phyloP scores from a whole-genome alignment of 2,797 vertebrate species.

The Choloepus didactylus region DNA sequence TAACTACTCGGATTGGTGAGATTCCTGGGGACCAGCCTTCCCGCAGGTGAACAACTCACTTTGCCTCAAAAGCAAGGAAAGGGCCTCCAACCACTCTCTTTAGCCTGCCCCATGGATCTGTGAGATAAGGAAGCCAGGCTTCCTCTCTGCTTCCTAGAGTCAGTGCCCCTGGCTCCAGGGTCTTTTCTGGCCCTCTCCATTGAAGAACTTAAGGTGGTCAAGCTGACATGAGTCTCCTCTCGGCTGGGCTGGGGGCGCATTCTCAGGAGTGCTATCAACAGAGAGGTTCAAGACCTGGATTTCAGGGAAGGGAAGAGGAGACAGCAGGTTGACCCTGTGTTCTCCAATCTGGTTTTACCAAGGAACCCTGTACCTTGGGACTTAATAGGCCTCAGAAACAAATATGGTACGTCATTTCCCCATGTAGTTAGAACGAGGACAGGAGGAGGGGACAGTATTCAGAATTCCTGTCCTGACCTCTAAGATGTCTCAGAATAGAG shows the following conservation, averaged over 20 bases:
- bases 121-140: neutral
- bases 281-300: neutral
- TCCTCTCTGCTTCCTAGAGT: neutral
- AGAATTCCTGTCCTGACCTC: neutral
- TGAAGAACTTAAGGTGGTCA: neutral
- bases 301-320: neutral
- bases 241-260: neutral
- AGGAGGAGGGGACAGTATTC: neutral
- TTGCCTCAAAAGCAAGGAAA: neutral
- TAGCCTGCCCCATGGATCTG: neutral
- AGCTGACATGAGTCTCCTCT: neutral
- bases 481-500: neutral
- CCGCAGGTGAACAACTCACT: too few relatives aligned
- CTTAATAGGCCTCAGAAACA: neutral
- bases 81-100: neutral
- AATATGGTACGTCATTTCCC: neutral
- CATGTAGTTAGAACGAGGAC: neutral
- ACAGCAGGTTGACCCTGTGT: neutral
- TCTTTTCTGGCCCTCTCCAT: neutral
- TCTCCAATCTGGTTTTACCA: neutral
- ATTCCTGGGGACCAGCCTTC: neutral
- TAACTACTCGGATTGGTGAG: neutral
- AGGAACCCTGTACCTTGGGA: neutral
- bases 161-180: neutral
- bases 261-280: neutral